Evolutionary conservation across 2,113 vertebrate genomes (phyloP).

Genomic region (Australoheros scitulus): DNA sequence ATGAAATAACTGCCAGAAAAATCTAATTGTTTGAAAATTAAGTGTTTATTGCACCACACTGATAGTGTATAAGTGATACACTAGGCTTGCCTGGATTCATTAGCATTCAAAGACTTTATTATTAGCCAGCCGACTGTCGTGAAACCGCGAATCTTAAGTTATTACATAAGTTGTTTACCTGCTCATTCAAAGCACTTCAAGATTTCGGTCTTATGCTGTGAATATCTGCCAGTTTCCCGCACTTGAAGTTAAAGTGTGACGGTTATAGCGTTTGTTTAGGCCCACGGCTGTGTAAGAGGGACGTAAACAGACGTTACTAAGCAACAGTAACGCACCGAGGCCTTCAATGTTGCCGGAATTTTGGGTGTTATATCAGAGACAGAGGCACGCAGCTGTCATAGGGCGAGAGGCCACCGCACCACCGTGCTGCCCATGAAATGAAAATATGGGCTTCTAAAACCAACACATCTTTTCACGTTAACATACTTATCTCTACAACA

Average conservation of each 20-base stretch:
- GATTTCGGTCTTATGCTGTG: background rate
- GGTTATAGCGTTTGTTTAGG: background rate
- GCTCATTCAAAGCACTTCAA: background rate
- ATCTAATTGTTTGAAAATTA: no score
- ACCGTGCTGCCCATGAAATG: no score
- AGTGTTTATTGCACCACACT: no score
- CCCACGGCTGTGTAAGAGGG: background rate
- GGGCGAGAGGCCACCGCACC: no score
- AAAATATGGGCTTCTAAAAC: background rate
- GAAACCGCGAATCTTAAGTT: no score
- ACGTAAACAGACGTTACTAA: conserved; percentile 30
- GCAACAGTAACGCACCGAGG: conserved; percentile 23
- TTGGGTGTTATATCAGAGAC: background rate
- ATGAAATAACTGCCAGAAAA: no score
- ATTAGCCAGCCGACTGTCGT: background rate
- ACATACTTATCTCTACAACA: background rate
- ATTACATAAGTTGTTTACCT: conserved; percentile 12
- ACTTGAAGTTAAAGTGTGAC: no score
- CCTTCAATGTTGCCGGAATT: conserved; percentile 15
- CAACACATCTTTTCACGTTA: background rate
- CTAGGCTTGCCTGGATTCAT: no score
- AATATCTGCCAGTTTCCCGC: background rate
- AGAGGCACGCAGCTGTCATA: background rate
- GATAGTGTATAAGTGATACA: no score
- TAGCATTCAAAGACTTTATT: no score